These are phyloP conservation scores for Characodon lateralis DNA, from an alignment of 2,797 vertebrate genomes.

Conservation along the genomic window DNA sequence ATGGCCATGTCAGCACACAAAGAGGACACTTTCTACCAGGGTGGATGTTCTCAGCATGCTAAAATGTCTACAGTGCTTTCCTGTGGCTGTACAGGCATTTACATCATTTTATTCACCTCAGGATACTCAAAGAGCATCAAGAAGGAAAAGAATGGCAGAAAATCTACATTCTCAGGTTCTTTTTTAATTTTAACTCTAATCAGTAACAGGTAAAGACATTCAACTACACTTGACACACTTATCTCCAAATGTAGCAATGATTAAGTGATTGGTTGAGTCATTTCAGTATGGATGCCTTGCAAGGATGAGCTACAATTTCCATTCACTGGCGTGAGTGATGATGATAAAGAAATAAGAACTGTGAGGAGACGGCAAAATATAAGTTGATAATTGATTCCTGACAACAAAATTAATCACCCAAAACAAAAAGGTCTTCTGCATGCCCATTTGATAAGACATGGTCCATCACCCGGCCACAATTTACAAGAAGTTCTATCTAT, in stretches of 20 bases:
- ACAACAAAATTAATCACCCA: slow-evolving; percentile 75
- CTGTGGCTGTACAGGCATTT: slow-evolving; percentile 3
- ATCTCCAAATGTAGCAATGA: slow-evolving; percentile 65
- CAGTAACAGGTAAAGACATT: slow-evolving; percentile 47
- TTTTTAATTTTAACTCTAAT: slow-evolving; percentile 38
- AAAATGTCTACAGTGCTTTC: slow-evolving; percentile 33
- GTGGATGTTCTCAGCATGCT: slow-evolving; percentile 47
- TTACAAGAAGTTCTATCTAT: slow-evolving; percentile 42
- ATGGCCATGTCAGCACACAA: slow-evolving; percentile 62
- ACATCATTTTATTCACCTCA: background rate
- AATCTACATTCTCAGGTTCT: background rate
- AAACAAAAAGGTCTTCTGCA: slow-evolving; percentile 63
- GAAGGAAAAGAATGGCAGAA: background rate
- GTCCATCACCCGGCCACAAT: slow-evolving; percentile 59
- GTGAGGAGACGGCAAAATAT: slow-evolving; percentile 39
- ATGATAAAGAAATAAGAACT: slow-evolving; percentile 16
- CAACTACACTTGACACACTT: slow-evolving; percentile 38
- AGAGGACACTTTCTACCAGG: slow-evolving; percentile 39
- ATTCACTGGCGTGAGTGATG: slow-evolving; percentile 21
- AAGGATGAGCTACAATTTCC: slow-evolving; percentile 19
- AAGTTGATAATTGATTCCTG: slow-evolving; percentile 60
- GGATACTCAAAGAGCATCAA: slow-evolving; percentile 8
- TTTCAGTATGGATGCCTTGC: slow-evolving; percentile 25
- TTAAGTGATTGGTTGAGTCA: slow-evolving; percentile 74
- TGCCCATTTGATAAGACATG: slow-evolving; percentile 66